These are phyloP conservation scores for Trichechus manatus DNA, from an alignment of 2,113 vertebrate genomes.

Conservation along the genomic window DNA sequence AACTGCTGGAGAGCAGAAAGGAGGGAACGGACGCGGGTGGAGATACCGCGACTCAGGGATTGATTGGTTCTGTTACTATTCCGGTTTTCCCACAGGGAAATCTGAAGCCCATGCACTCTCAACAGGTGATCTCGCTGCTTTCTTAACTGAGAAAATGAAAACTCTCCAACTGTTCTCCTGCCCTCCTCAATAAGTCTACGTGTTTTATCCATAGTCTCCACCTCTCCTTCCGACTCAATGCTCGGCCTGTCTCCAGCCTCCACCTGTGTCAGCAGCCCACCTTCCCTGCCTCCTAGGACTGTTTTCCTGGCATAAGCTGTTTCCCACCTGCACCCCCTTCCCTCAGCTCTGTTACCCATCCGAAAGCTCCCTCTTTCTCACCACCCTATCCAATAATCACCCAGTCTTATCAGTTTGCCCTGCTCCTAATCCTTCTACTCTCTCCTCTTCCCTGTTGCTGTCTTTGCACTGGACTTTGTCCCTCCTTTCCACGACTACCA, in stretches of 20 bases:
- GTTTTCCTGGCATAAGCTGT: fast-evolving
- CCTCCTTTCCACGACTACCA: background rate
- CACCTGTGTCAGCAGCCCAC: background rate
- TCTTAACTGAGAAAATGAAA: background rate
- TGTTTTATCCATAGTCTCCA: background rate
- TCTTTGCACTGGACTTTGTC: background rate
- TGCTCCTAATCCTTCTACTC: background rate
- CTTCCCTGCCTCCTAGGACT: background rate
- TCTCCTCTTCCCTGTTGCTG: background rate
- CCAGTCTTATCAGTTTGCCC: background rate
- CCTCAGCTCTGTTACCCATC: background rate
- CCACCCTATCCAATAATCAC: background rate
- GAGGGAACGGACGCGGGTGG: background rate
- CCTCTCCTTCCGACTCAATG: background rate
- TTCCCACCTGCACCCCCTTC: background rate
- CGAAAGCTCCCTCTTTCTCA: background rate
- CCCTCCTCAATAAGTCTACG: background rate
- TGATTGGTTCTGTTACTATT: background rate
- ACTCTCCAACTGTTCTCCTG: background rate
- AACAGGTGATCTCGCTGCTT: background rate
- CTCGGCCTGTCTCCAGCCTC: background rate
- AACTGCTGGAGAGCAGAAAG: background rate
- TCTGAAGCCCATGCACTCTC: background rate
- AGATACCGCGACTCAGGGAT: background rate
- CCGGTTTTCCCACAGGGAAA: background rate